Percentiles rank a stretch among this genome's conserved stretches.
phyloP scores from a whole-genome alignment of 92 coral and sea anemone species.

The Phenganax stokvisi region DNA sequence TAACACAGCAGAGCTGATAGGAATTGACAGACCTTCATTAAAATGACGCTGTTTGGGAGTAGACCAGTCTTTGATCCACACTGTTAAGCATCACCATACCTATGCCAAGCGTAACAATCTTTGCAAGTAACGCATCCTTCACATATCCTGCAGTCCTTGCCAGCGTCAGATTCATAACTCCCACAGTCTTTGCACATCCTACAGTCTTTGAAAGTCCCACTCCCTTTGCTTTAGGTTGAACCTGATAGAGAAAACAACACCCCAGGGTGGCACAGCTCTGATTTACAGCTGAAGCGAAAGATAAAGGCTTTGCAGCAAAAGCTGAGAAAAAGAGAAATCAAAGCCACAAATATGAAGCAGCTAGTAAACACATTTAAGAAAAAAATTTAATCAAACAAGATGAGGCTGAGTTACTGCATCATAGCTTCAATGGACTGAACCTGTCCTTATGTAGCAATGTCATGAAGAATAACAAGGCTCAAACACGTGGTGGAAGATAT shows the following conservation, averaged over 20 bases:
- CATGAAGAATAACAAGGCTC: slow-evolving; percentile 1
- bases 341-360: background rate
- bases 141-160: background rate
- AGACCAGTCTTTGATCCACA: background rate
- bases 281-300: background rate
- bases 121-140: background rate
- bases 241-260: background rate
- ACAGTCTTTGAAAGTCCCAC: background rate
- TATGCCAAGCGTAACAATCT: background rate
- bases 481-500: slow-evolving; percentile 22
- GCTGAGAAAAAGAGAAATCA: background rate
- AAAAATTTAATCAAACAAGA: slow-evolving; percentile 8
- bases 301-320: background rate
- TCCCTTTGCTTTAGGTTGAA: background rate
- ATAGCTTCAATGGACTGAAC: slow-evolving; percentile 16
- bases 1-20: background rate
- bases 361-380: background rate
- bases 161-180: background rate
- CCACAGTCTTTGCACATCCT: background rate
- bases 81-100: background rate
- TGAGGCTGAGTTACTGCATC: slow-evolving; percentile 28
- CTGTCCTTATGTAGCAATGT: slow-evolving; percentile 4
- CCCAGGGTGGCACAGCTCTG: background rate
- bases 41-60: background rate
- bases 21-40: background rate